phyloP scores from a whole-genome alignment of 2,113 vertebrate genomes.

The Steatornis caripensis region DNA sequence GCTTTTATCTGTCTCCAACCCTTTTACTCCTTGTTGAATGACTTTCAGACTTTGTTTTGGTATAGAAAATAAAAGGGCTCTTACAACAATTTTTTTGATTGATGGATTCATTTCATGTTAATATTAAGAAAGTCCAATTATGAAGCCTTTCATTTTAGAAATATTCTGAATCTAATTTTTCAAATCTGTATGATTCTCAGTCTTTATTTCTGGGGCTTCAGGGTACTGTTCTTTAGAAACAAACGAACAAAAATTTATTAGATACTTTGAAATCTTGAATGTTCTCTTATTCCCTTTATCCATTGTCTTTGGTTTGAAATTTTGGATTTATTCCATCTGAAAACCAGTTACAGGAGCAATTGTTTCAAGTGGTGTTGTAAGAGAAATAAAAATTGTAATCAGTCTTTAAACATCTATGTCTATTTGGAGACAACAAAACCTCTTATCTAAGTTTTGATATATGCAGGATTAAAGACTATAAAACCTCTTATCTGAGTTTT shows the following conservation, averaged over 20 bases:
- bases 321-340: not conserved
- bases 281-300: not conserved
- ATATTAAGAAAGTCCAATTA: not conserved
- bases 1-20: not conserved
- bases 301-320: not conserved
- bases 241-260: not conserved
- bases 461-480: not conserved
- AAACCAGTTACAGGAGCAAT: not conserved
- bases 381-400: not conserved
- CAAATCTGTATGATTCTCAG: not conserved
- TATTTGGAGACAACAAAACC: not conserved
- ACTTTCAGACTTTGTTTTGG: not conserved
- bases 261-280: not conserved
- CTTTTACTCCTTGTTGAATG: not conserved
- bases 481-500: not conserved
- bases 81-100: not conserved
- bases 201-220: not conserved
- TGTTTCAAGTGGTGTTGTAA: not conserved
- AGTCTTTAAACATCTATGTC: not conserved
- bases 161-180: not conserved
- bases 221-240: not conserved
- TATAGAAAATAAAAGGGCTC: not conserved
- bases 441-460: not conserved
- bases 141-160: not conserved
- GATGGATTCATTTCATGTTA: not conserved